Conservation (phyloP, 2,888 invertebrate species). For the Sesia apiformis region DNA sequence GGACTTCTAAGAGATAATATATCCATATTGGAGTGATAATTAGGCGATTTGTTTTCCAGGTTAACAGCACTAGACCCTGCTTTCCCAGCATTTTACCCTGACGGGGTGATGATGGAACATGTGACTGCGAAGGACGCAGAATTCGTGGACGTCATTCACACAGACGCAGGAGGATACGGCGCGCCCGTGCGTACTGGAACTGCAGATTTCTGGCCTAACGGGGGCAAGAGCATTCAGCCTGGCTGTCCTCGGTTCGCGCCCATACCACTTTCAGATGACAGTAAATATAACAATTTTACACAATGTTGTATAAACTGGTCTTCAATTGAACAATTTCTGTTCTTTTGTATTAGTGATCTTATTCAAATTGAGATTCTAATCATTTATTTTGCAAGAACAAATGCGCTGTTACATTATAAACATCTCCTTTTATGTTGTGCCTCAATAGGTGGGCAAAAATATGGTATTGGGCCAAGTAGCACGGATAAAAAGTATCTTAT, state of each 20-base stretch:
- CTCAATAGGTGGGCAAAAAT: too few species aligned
- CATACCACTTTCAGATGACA: conserved; percentile 64
- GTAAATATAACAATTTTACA: conserved; percentile 28
- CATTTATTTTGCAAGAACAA: too few species aligned
- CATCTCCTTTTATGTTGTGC: too few species aligned
- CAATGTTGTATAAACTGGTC: too few species aligned
- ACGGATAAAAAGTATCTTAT: too few species aligned
- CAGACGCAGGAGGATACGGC: conserved; percentile 77
- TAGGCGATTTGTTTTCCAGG: conserved; percentile 33
- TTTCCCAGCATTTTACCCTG: conserved; percentile 75
- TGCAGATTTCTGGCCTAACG: conserved; percentile 78
- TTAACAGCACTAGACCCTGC: conserved; percentile 76
- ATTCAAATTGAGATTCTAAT: too few species aligned
- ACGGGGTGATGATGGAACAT: conserved; percentile 63
- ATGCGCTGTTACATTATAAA: too few species aligned
- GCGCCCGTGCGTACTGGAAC: conserved; percentile 74
- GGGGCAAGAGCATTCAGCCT: conserved; percentile 74
- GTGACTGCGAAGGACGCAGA: conserved; percentile 69
- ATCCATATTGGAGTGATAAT: too few species aligned
- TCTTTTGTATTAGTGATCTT: too few species aligned
- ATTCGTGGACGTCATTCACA: conserved; percentile 80
- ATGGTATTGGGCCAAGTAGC: too few species aligned
- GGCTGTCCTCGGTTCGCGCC: conserved; percentile 73
- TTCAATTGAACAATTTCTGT: too few species aligned
- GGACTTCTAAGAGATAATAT: too few species aligned